phyloP scores from a whole-genome alignment of 92 coral and sea anemone species.

The Blastomussa wellsi region DNA sequence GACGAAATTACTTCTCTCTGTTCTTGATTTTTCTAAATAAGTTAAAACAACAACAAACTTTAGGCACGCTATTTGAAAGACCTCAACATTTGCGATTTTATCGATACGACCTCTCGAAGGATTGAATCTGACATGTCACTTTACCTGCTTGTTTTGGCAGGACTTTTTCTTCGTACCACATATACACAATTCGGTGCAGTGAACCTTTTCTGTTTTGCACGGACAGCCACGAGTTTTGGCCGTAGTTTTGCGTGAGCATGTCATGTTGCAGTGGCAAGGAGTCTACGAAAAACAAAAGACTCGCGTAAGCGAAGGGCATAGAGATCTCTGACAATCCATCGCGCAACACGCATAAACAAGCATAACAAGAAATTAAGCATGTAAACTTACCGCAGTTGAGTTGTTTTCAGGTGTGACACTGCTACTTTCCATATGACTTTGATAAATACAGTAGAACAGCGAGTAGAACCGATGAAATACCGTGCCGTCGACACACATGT shows the following conservation, averaged over 20 bases:
- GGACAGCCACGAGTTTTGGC: conserved; percentile 18
- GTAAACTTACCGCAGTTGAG: conserved; percentile 15
- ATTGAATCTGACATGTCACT: neutral
- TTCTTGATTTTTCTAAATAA: neutral
- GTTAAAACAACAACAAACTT: conserved; percentile 1
- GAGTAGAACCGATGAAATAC: neutral
- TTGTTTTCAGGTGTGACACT: neutral
- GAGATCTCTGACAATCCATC: too few species aligned
- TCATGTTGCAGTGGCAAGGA: neutral
- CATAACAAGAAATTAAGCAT: neutral
- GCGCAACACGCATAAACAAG: neutral
- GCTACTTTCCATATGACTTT: neutral
- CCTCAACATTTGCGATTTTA: neutral
- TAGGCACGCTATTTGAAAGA: neutral
- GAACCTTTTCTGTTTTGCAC: neutral
- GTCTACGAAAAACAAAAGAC: neutral
- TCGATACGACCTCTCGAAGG: neutral
- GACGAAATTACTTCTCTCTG: neutral
- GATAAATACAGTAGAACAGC: neutral
- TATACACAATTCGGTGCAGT: neutral
- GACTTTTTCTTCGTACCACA: conserved; percentile 14
- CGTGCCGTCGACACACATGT: neutral
- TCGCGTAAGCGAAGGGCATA: neutral
- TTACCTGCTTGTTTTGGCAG: conserved; percentile 21
- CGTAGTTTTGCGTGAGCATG: conserved; percentile 4